phyloP scores from a whole-genome alignment of 2,888 invertebrate species.

The Eilema sororculum region DNA sequence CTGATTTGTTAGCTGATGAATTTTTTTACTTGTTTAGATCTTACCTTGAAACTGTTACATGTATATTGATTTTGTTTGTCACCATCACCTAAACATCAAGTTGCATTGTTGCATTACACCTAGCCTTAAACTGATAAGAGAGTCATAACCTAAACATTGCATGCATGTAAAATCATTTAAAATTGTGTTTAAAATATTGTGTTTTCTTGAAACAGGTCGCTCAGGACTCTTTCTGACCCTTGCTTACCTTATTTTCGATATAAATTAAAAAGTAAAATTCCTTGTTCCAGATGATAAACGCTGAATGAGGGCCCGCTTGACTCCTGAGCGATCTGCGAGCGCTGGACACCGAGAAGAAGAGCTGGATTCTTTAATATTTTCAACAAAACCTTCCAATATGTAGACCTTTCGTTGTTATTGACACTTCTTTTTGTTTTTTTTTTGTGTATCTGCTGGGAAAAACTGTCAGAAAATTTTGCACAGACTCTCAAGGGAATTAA shows the following conservation, averaged over 20 bases:
- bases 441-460: not conserved
- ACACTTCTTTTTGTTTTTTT: conserved; percentile 9
- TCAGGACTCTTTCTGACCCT: conserved; percentile 74
- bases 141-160: not conserved
- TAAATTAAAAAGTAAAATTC: conserved; percentile 80
- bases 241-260: conserved; percentile 54
- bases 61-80: not conserved
- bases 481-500: not conserved
- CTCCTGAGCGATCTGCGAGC: conserved; percentile 81
- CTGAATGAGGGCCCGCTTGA: conserved; percentile 82
- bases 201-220: conserved; percentile 72
- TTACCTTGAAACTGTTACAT: not conserved
- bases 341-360: conserved; percentile 43
- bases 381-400: conserved; percentile 34
- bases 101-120: not conserved
- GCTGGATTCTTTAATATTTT: conserved; percentile 46
- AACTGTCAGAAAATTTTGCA: not conserved
- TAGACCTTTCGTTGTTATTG: conserved; percentile 26
- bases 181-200: conserved; percentile 22
- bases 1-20: not conserved
- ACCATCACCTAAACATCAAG: not conserved
- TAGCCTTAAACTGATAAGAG: not conserved
- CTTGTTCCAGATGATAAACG: conserved; percentile 86
- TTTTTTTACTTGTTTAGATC: not conserved
- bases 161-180: not conserved